Conservation (phyloP, 2,797 vertebrate species). For the Anisognathus igniventris region DNA sequence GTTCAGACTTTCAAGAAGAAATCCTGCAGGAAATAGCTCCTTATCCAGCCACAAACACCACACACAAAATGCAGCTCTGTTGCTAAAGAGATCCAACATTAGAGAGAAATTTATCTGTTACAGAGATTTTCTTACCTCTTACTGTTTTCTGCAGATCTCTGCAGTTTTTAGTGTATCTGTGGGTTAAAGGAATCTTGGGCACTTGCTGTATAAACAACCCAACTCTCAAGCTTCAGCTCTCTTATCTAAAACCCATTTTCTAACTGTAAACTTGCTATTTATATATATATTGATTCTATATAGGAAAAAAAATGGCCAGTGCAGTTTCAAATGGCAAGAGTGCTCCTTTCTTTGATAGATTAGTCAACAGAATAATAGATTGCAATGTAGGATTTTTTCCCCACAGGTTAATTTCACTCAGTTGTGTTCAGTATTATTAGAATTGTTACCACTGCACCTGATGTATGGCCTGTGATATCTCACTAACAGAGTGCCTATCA, state of each 20-base stretch:
- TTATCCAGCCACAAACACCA: not conserved
- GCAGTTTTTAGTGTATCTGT: not conserved
- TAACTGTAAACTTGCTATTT: not conserved
- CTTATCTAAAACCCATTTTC: conserved; percentile 33
- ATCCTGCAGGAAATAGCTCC: conserved; percentile 22
- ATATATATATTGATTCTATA: conserved; percentile 18
- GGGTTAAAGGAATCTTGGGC: not conserved
- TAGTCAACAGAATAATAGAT: conserved; percentile 1
- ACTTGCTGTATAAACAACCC: not conserved
- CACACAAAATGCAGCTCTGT: not conserved
- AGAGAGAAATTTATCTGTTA: not conserved
- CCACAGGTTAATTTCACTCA: not conserved
- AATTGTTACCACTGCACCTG: not conserved
- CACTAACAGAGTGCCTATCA: not conserved
- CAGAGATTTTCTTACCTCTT: not conserved
- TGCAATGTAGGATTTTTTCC: not conserved
- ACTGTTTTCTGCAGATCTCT: not conserved
- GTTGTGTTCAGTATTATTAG: not conserved
- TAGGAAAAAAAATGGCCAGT: conserved; percentile 1
- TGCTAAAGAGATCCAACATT: not conserved
- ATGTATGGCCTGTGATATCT: not conserved
- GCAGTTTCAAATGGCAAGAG: not conserved
- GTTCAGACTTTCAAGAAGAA: conserved; percentile 15
- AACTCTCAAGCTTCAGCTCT: not conserved
- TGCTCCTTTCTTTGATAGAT: not conserved